These are phyloP conservation scores for Thripadectes ignobilis DNA, from an alignment of 2,797 vertebrate genomes.

Conservation along the genomic window DNA sequence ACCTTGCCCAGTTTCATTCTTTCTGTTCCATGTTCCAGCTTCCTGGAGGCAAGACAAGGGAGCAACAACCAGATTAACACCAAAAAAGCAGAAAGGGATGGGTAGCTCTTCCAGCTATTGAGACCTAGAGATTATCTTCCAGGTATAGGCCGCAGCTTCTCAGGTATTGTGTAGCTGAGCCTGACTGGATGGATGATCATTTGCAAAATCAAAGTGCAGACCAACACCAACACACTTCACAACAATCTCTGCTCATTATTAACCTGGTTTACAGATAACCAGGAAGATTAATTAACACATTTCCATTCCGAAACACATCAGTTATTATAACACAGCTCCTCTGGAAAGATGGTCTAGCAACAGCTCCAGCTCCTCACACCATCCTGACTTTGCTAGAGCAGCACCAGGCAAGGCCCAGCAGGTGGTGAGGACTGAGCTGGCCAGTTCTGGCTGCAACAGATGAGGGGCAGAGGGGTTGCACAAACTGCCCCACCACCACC, in stretches of 20 bases:
- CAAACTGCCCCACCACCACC: accelerated
- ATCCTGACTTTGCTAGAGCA: neutral
- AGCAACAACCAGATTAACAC: neutral
- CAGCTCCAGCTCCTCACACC: neutral
- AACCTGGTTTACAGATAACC: neutral
- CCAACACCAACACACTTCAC: neutral
- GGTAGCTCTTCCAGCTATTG: neutral
- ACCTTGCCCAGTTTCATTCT: neutral
- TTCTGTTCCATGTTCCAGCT: neutral
- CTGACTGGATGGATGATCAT: neutral
- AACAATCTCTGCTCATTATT: neutral
- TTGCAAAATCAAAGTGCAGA: neutral
- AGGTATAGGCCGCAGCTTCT: neutral
- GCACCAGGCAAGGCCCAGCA: neutral
- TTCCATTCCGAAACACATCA: neutral
- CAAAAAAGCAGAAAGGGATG: neutral
- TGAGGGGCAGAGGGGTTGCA: neutral
- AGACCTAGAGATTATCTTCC: neutral
- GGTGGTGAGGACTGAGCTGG: neutral
- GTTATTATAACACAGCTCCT: neutral
- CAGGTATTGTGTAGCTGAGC: neutral
- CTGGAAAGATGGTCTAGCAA: neutral
- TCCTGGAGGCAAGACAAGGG: neutral
- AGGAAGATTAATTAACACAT: neutral
- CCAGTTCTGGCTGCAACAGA: neutral